These are phyloP conservation scores for Drosophila maculinotata DNA, from an alignment of 2,888 invertebrate species.

Conservation along the genomic window DNA sequence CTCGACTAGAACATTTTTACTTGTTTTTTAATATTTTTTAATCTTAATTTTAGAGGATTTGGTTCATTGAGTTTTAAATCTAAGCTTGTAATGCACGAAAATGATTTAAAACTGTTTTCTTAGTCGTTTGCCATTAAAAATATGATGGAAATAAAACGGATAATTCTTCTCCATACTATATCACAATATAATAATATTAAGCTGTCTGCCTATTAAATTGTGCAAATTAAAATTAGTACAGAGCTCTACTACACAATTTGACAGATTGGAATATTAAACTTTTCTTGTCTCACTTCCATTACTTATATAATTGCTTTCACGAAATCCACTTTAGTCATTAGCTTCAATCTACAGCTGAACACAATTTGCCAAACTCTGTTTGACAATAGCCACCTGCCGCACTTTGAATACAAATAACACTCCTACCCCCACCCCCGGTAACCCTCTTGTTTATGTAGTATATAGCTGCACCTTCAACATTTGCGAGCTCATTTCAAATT, in stretches of 20 bases:
- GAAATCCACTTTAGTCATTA: slow-evolving; percentile 22
- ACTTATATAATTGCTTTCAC: slow-evolving; percentile 23
- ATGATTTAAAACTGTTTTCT: no score
- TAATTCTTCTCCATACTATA: no score
- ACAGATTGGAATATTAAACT: background rate
- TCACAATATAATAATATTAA: no score
- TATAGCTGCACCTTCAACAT: slow-evolving; percentile 39
- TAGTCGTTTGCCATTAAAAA: no score
- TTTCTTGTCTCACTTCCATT: background rate
- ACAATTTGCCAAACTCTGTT: slow-evolving; percentile 25
- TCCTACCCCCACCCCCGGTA: background rate
- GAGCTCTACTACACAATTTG: background rate
- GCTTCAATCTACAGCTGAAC: slow-evolving; percentile 6
- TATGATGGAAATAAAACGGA: no score
- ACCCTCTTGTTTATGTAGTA: slow-evolving; percentile 21
- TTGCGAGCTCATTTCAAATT: slow-evolving; percentile 60
- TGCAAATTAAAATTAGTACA: background rate
- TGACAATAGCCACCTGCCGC: slow-evolving; percentile 38
- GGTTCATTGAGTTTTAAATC: no score
- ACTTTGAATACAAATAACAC: background rate
- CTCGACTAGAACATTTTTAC: no score
- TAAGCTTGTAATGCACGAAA: no score
- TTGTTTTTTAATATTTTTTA: no score
- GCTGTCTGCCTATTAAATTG: no score
- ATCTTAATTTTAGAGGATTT: no score